Conservation (phyloP, 2,113 vertebrate genomes). For the Ailurus styani region DNA sequence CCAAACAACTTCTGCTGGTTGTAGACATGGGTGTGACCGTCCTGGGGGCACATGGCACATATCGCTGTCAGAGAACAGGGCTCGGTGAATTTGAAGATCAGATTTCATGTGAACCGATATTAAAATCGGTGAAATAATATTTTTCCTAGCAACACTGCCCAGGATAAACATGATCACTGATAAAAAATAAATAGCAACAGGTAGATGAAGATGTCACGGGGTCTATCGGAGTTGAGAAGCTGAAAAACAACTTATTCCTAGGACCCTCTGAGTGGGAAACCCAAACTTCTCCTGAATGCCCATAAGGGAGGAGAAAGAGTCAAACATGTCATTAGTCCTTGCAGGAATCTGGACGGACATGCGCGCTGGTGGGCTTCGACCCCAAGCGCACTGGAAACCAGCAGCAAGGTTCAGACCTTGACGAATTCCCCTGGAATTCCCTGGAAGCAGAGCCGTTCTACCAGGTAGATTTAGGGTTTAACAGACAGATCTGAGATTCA, state of each 20-base stretch:
- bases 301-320: background rate
- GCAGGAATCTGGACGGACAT: background rate
- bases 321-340: background rate
- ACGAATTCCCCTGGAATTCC: background rate
- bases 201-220: rapidly evolving
- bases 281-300: background rate
- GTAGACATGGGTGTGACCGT: background rate
- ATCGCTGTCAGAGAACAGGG: background rate
- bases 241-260: background rate
- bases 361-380: rapidly evolving
- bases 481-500: rapidly evolving
- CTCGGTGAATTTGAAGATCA: background rate
- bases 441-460: rapidly evolving
- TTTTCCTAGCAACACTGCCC: background rate
- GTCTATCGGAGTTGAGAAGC: background rate
- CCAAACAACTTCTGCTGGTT: background rate
- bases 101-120: constrained; percentile 60
- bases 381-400: rapidly evolving
- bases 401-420: rapidly evolving
- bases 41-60: background rate
- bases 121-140: constrained; percentile 55
- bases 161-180: background rate
- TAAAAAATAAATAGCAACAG: background rate
- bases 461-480: rapidly evolving
- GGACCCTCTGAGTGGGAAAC: background rate